Evolutionary conservation across 2,888 invertebrate genomes (phyloP).

Genomic region (Cryptocephalus moraei): DNA sequence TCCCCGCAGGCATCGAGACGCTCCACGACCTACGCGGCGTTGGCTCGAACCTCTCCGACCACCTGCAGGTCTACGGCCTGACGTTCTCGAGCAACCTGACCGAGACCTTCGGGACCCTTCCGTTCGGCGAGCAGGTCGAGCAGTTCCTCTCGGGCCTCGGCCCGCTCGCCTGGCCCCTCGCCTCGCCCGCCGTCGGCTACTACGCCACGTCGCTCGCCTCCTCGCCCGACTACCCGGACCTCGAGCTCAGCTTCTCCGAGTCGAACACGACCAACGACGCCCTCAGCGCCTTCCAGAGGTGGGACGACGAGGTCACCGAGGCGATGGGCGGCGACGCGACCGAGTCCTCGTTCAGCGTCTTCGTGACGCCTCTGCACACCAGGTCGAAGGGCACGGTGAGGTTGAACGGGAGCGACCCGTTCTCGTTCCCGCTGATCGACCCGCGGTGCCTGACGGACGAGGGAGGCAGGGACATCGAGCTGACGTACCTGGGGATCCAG

Average conservation of each 20-base stretch:
- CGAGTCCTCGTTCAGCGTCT: slow-evolving; percentile 12
- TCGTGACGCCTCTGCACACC: slow-evolving; percentile 22
- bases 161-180: slow-evolving; percentile 3
- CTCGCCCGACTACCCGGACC: slow-evolving; percentile 6
- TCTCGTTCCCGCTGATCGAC: slow-evolving; percentile 46
- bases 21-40: slow-evolving; percentile 51
- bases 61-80: slow-evolving; percentile 58
- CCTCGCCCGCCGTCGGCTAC: slow-evolving; percentile 9
- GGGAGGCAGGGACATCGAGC: slow-evolving; percentile 36
- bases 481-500: slow-evolving; percentile 43
- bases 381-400: slow-evolving; percentile 50
- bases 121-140: slow-evolving; percentile 41
- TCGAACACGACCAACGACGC: slow-evolving; percentile 5
- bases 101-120: slow-evolving; percentile 9
- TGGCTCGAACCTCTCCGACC: slow-evolving; percentile 68
- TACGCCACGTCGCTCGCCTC: slow-evolving; percentile 7
- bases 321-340: slow-evolving; percentile 1
- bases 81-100: slow-evolving; percentile 58
- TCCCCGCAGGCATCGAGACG: slow-evolving; percentile 39
- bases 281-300: slow-evolving; percentile 1
- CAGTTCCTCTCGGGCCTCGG: slow-evolving; percentile 25
- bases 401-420: slow-evolving; percentile 13
- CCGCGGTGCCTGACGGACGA: slow-evolving; percentile 53
- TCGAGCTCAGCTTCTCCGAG: slow-evolving; percentile 10
- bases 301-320: slow-evolving; percentile 3